Evolutionary conservation across 2,113 vertebrate species (phyloP), one percentile per base, ranked within the genome.

Genomic region (Felis chaus): DNA sequence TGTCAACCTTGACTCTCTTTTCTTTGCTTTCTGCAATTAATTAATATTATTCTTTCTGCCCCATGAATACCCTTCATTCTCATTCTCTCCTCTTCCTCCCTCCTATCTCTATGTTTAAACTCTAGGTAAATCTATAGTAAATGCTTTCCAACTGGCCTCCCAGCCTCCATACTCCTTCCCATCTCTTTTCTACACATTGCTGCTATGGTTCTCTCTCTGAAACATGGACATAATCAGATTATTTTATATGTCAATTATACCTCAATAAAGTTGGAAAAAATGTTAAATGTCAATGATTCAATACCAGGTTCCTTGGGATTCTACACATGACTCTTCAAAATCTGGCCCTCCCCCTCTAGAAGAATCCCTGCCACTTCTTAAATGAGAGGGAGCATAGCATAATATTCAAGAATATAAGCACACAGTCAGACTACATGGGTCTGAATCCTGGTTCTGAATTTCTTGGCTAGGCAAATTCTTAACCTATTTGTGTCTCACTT

Each of bases 191-290:
- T 90, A 61, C 3, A 92, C 25, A 85, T 16, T 18, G 27, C 29
- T 36, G 29, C 55, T 57, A 57, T 5, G 7, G n/a, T 79, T 69
- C 63, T 81, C 45, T 71, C 91, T 89, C 84, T 89, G 89, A 96
- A 92, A 90, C 48, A 78, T 39, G 21, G 68, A 33, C 8, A 31
- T 15, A 50, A 83, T 50, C 45, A 90, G 61, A 57, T 91, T 80
- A 95, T 79, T 86, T 91, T 48, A 71, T 85, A 69, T 69, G 39
- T 91, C 81, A 91, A 57, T 68, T 86, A 86, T 50, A 95, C 3
- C 27, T 25, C 31, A 48, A 85, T 69, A 79, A 91, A 79, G 53
- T 33, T n/a, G 36, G 29, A 39, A 68, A 27, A 13, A 50, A 13
- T 27, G 15, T 80, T 80, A 65, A 80, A 80, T 6, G 27, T 71